Conservation (phyloP, 2,888 invertebrate species). For the Oegoconia quadripuncta region DNA sequence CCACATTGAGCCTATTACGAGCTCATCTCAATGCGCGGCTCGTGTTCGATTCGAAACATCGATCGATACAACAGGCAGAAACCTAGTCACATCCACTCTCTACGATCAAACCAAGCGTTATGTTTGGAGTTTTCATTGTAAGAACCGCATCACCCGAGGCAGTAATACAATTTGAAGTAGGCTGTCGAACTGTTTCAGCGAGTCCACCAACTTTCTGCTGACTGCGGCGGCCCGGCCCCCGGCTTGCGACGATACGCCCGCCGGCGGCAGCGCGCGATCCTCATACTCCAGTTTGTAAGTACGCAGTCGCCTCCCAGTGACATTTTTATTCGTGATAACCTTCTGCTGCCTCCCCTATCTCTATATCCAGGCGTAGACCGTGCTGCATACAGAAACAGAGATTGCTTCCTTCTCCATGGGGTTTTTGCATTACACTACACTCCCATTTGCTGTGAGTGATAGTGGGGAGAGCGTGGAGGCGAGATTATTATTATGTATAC, state of each 20-base stretch:
- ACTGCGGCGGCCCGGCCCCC: slow-evolving; percentile 65
- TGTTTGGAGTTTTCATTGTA: background rate
- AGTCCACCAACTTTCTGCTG: slow-evolving; percentile 72
- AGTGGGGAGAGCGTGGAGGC: too few species aligned
- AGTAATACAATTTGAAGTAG: slow-evolving; percentile 78
- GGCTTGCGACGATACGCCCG: slow-evolving; percentile 50
- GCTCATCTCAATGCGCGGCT: too few species aligned
- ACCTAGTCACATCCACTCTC: too few species aligned
- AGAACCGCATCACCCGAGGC: slow-evolving; percentile 44
- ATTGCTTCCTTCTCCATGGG: background rate
- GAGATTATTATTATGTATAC: too few species aligned
- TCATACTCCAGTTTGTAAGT: slow-evolving; percentile 57
- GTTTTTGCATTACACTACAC: too few species aligned
- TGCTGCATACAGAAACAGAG: background rate
- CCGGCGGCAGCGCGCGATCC: slow-evolving; percentile 39
- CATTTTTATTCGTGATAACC: too few species aligned
- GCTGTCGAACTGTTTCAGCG: slow-evolving; percentile 76
- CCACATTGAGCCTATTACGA: too few species aligned
- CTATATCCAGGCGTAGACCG: too few species aligned
- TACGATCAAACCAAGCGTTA: background rate
- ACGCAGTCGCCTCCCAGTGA: background rate
- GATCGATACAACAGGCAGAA: too few species aligned
- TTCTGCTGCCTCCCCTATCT: too few species aligned
- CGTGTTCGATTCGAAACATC: too few species aligned
- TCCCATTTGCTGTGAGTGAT: too few species aligned